Base-by-base conservation (phyloP, 2,888 invertebrate species). In the Tinea pellionella region DNA sequence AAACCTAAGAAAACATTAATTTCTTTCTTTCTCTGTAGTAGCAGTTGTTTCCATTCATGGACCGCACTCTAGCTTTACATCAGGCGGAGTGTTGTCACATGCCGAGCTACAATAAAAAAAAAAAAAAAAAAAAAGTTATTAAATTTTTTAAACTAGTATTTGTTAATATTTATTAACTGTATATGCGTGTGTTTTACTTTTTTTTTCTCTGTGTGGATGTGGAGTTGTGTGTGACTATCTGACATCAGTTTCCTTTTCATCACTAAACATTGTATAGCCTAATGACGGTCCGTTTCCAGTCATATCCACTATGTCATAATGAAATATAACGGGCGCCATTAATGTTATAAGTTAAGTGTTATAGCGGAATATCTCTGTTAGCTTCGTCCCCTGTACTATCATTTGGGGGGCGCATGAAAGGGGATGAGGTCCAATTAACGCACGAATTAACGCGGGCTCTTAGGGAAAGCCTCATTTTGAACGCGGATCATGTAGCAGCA, bases 401-500 rank as follows among this genome's bases (percentile, higher is more conserved):
- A 37, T 4, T 7, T 7, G 9, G 30, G 30, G 30, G 30, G 30
- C 6, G 30, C 55, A 13, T 19, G 11, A 6, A 24, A 57, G 41
- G 60, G 41, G 59, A 59, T 60, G 61, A 58, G 60, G 59, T 32
- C 62, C 65, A 65, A 65, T 65, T 65, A 65, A 64, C 64, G 63
- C 60, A 32, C 60, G 63, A 63, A 64, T 64, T 64, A 65, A 63
- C 62, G 64, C 58, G n/a, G 62, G 59, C 63, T 63, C 62, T 62
- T 60, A 59, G 62, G 30, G 55, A 59, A 29, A 61, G 62, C 55
- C 61, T 63, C 63, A 66, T 66, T 66, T 57, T 64, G 63, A 63
- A 66, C 62, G 63, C 65, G 61, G 66, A 65, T 66, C 65, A 63
- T 64, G 65, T 64, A 37, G 61, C 62, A 42, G 59, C 57, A 53